These are phyloP conservation scores for Pararge aegeria DNA, from an alignment of 1,140 invertebrate genomes.

Conservation along the genomic window DNA sequence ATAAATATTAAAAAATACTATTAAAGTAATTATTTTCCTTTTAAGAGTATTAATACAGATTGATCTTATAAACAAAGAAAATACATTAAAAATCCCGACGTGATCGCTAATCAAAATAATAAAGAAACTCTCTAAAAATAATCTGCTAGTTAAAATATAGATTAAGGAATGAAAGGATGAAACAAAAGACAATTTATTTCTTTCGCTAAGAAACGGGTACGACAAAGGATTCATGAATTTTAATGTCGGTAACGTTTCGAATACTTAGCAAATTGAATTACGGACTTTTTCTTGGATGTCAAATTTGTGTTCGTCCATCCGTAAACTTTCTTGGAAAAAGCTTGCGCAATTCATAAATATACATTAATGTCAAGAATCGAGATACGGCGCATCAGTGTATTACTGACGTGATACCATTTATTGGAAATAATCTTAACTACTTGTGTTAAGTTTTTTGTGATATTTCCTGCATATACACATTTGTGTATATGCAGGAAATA, in stretches of 20 bases:
- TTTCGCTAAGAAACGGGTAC: not conserved
- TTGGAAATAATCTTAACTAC: no score
- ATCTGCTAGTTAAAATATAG: not conserved
- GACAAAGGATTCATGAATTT: conserved; percentile 5
- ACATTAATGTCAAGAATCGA: no score
- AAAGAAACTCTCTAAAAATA: not conserved
- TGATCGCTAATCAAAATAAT: not conserved
- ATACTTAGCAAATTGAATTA: not conserved
- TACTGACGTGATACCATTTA: no score
- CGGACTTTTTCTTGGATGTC: not conserved
- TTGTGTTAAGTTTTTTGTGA: no score
- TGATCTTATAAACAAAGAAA: not conserved
- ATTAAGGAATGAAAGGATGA: not conserved
- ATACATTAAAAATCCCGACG: not conserved
- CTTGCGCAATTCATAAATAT: not conserved
- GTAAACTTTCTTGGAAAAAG: not conserved
- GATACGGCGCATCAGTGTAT: no score
- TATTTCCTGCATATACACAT: no score
- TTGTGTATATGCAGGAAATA: no score
- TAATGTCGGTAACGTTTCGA: not conserved
- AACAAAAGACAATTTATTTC: conserved; percentile 3
- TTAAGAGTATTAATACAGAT: not conserved
- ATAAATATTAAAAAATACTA: no score
- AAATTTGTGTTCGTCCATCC: not conserved
- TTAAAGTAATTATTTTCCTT: no score